Base-by-base conservation (phyloP, 2,113 vertebrate genomes). In the Pelecanoides urinatrix region DNA sequence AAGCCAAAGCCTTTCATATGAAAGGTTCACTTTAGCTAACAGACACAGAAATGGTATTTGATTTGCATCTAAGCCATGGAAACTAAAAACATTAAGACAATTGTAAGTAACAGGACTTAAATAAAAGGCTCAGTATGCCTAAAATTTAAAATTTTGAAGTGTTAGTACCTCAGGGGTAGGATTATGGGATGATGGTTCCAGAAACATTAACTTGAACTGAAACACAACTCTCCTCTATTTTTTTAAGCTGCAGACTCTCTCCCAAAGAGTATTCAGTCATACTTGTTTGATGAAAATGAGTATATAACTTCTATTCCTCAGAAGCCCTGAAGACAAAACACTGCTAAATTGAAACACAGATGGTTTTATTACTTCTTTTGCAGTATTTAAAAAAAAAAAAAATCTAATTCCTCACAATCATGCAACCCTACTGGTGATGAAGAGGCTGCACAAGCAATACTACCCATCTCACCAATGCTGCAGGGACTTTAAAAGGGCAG, bases 341-440 rank as follows among this genome's bases (percentile, higher is more conserved):
- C 11, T 56, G 34, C 40, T 88, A 85, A 78, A 85, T 4, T 77
- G 89, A 78, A 93, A 91, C 34, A 49, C 34, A 66, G 42, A 86
- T 49, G 40, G 53, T n/a, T 96, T 85, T 96, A 94, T 95, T 93
- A 87, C 74, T 95, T 84, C 44, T 75, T 82, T 38, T 32, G 45
- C 49, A 75, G 38, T 79, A 85, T 82, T 94, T 90, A 78, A 19
- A 79, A 45, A 45, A 45, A 52, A 52, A 42, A 73, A 63, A 79
- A 74, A 76, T 42, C 65, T 78, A 67, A 77, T 95, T 94, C 65
- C 72, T 93, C 38, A 74, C 42, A 84, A 30, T 49, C 66, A 36
- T 7, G 13, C 76, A 96, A 56, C 26, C 13, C 42, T 66, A 25
- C 36, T 29, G 56, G 49, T 6, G 58, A 87, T 62, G 30, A 78